phyloP scores from a whole-genome alignment of 2,113 vertebrate genomes.

The Heliornis fulica region DNA sequence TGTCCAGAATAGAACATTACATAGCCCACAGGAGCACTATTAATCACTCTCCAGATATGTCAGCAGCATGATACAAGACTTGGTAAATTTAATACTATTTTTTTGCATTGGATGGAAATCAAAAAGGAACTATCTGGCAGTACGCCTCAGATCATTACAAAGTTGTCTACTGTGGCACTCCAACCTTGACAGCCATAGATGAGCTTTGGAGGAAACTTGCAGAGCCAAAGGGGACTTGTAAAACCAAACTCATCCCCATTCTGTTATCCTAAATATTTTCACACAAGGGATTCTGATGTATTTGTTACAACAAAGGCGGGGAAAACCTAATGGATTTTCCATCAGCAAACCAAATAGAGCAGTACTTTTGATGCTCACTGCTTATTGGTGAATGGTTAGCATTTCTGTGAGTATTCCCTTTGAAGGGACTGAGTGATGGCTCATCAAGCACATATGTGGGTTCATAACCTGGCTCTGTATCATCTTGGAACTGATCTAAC shows the following conservation, averaged over 20 bases:
- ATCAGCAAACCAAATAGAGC: neutral
- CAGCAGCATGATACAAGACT: slow-evolving; percentile 31
- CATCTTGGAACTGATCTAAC: neutral
- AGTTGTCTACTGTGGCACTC: slow-evolving; percentile 34
- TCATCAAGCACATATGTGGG: neutral
- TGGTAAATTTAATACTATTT: slow-evolving; percentile 42
- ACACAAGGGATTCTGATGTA: neutral
- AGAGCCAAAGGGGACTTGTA: neutral
- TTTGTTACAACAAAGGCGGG: neutral
- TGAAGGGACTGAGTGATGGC: neutral
- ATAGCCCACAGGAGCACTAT: slow-evolving; percentile 21
- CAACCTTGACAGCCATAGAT: neutral
- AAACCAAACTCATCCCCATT: neutral
- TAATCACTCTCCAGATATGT: slow-evolving; percentile 51
- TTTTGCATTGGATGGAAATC: slow-evolving; percentile 47
- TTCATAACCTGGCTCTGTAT: neutral
- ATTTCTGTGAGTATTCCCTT: neutral
- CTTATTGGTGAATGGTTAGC: neutral
- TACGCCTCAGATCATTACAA: slow-evolving; percentile 32
- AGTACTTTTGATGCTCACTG: neutral
- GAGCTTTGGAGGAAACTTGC: neutral
- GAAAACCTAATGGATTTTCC: neutral
- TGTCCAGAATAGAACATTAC: slow-evolving; percentile 47
- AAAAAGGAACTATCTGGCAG: slow-evolving; percentile 46
- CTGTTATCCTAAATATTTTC: neutral